Evolutionary conservation across 2,113 vertebrate genomes (phyloP).

Genomic region (Istiophorus platypterus): DNA sequence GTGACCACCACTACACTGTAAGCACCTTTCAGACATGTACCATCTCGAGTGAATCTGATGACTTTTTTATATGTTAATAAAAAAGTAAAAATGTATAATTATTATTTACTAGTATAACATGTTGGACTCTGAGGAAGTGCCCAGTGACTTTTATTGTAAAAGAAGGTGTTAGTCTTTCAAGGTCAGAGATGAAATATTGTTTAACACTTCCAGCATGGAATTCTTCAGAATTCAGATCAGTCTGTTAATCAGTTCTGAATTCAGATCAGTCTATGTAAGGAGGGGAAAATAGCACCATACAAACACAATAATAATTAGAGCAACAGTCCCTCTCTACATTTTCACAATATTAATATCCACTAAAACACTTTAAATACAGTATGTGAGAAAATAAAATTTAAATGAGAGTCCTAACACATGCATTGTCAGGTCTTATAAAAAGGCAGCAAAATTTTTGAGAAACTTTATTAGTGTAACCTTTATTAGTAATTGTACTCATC

Average conservation of each 20-base stretch:
- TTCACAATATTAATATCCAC: neutral
- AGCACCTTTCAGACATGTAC: neutral
- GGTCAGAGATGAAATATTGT: too few species aligned
- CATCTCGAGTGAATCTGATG: neutral
- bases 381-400: neutral
- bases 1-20: slow-evolving; percentile 71
- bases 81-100: too few species aligned
- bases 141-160: too few species aligned
- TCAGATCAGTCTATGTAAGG: neutral
- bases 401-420: neutral
- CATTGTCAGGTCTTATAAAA: neutral
- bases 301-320: neutral
- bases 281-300: neutral
- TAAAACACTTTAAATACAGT: neutral
- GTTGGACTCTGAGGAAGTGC: too few species aligned
- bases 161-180: too few species aligned
- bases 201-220: too few species aligned
- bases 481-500: too few species aligned
- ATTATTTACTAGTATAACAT: too few species aligned
- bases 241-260: too few species aligned
- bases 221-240: neutral
- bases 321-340: neutral
- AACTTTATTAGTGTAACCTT: too few species aligned
- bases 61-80: neutral
- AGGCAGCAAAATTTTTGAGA: neutral